phyloP scores from a whole-genome alignment of 2,888 invertebrate species.

The Anodontia alba region DNA sequence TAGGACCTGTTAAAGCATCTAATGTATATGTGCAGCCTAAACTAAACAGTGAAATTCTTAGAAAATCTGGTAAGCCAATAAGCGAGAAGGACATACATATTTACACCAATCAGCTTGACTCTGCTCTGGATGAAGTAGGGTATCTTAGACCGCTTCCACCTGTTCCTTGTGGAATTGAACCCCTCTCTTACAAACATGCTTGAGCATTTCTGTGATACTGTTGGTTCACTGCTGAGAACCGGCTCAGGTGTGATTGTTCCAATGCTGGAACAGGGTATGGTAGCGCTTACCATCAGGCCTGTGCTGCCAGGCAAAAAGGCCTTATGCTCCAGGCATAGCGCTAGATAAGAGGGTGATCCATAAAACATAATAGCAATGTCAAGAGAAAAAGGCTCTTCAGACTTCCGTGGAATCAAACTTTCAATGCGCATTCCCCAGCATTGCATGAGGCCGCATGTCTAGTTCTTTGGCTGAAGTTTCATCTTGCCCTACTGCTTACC shows the following conservation, averaged over 20 bases:
- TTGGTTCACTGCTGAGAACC: background rate
- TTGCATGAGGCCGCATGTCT: too few species aligned
- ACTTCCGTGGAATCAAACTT: too few species aligned
- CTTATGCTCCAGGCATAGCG: too few species aligned
- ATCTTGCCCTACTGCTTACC: too few species aligned
- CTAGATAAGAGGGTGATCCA: too few species aligned
- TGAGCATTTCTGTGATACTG: background rate
- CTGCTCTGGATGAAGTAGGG: constrained; percentile 22
- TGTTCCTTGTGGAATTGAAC: constrained; percentile 12
- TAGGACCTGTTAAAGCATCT: constrained; percentile 9
- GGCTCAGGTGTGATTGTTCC: background rate
- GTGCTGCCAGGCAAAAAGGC: too few species aligned
- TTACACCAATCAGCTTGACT: constrained; percentile 53
- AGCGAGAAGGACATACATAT: constrained; percentile 48
- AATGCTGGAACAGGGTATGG: background rate
- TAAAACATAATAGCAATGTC: too few species aligned
- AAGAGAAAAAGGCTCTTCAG: too few species aligned
- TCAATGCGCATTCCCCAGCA: too few species aligned
- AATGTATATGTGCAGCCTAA: background rate
- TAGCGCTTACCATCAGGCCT: background rate
- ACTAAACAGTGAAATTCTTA: background rate
- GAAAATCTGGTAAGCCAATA: background rate
- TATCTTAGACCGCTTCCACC: constrained; percentile 47
- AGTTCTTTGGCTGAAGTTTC: too few species aligned
- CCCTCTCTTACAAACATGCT: background rate